These are phyloP conservation scores for Pollicipes pollicipes DNA, from an alignment of 1,140 invertebrate species.

Conservation along the genomic window DNA sequence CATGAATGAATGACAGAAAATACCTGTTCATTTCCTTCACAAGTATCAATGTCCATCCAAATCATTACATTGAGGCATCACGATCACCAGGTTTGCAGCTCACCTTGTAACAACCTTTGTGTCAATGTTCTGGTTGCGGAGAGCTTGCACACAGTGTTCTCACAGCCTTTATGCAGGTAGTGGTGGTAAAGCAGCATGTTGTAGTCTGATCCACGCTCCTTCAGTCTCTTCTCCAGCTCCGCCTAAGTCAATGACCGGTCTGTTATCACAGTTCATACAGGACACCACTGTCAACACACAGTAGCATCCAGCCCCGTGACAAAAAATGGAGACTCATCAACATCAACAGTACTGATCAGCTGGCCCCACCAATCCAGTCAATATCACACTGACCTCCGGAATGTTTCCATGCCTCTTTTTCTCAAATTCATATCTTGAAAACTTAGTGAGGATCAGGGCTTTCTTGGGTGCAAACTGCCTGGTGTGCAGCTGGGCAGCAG, in stretches of 20 bases:
- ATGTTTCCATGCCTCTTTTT: constrained; percentile 37
- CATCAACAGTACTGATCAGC: too few relatives aligned
- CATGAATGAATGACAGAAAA: too few relatives aligned
- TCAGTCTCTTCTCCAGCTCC: constrained; percentile 47
- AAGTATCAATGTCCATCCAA: too few relatives aligned
- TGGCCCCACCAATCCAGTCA: too few relatives aligned
- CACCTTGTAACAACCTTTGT: constrained; percentile 60
- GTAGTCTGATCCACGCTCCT: constrained; percentile 61
- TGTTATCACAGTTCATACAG: too few relatives aligned
- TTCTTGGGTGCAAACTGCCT: constrained; percentile 29
- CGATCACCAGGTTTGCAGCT: too few relatives aligned
- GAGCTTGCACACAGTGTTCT: constrained; percentile 36
- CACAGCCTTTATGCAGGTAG: constrained; percentile 54
- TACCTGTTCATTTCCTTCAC: too few relatives aligned
- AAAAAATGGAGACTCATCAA: too few relatives aligned
- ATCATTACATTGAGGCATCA: too few relatives aligned
- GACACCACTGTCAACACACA: too few relatives aligned
- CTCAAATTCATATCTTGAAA: constrained; percentile 77
- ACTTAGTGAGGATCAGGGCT: constrained; percentile 64
- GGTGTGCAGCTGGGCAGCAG: constrained; percentile 9
- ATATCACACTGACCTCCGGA: constrained; percentile 40
- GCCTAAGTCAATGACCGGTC: too few relatives aligned
- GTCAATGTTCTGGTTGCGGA: constrained; percentile 44
- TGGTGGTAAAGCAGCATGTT: constrained; percentile 55
- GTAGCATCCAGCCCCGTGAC: too few relatives aligned